phyloP scores from a whole-genome alignment of 2,888 invertebrate species.

The Chesias legatella region DNA sequence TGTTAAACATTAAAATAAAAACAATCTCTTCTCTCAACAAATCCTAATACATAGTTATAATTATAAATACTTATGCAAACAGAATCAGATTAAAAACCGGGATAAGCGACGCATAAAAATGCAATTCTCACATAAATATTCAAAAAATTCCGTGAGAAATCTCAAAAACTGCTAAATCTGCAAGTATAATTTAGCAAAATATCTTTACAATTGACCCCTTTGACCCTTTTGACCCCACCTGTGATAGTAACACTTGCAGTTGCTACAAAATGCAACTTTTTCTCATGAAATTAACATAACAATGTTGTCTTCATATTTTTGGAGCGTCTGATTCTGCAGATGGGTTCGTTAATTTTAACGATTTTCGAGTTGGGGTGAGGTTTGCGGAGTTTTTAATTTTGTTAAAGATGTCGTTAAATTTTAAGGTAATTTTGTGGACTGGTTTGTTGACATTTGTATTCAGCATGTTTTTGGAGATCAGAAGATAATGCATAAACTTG shows the following conservation, averaged over 20 bases:
- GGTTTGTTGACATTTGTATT: neutral
- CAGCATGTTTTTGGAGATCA: neutral
- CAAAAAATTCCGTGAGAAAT: slow-evolving; percentile 43
- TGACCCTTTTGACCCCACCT: slow-evolving; percentile 64
- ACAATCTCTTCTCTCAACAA: no score
- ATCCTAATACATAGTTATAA: no score
- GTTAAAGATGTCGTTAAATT: slow-evolving; percentile 22
- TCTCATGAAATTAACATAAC: slow-evolving; percentile 53
- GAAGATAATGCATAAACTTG: neutral
- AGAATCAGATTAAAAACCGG: slow-evolving; percentile 4
- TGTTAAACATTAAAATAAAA: no score
- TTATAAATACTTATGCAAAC: no score
- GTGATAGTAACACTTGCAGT: slow-evolving; percentile 36
- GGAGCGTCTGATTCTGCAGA: slow-evolving; percentile 18
- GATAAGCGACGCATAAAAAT: slow-evolving; percentile 13
- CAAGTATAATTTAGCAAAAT: slow-evolving; percentile 51
- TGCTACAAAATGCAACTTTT: slow-evolving; percentile 33
- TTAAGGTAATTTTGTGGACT: slow-evolving; percentile 14
- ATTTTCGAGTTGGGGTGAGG: slow-evolving; percentile 24
- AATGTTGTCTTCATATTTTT: slow-evolving; percentile 35
- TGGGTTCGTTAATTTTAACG: slow-evolving; percentile 28
- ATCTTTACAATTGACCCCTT: slow-evolving; percentile 54
- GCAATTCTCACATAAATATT: slow-evolving; percentile 18
- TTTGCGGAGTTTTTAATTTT: slow-evolving; percentile 21
- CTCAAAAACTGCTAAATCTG: slow-evolving; percentile 38